Conservation (phyloP, 2,888 invertebrate species). For the Brenthis hecate region DNA sequence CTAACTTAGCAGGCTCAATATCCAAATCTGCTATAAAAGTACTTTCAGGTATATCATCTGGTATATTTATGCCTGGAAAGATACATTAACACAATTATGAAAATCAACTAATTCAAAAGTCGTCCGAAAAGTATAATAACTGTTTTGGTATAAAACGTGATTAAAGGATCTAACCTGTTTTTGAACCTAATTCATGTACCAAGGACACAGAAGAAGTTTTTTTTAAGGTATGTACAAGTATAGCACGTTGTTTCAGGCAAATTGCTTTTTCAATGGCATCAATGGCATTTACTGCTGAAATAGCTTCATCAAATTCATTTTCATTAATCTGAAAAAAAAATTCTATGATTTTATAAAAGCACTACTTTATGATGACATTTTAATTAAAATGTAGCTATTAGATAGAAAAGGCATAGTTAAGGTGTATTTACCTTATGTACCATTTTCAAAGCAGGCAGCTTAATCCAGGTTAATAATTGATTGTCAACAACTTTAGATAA, state of each 20-base stretch:
- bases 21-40: conserved; percentile 42
- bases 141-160: not conserved
- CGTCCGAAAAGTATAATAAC: too few relatives aligned
- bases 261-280: conserved; percentile 26
- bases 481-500: conserved; percentile 4
- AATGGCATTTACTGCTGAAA: conserved; percentile 12
- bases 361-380: too few relatives aligned
- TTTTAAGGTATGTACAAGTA: conserved; percentile 5
- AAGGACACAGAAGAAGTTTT: conserved; percentile 1
- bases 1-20: conserved; percentile 34
- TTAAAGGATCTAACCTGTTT: conserved; percentile 10
- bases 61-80: conserved; percentile 39
- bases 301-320: not conserved
- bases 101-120: not conserved
- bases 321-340: not conserved
- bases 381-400: too few relatives aligned
- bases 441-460: conserved; percentile 20
- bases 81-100: not conserved
- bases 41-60: conserved; percentile 28
- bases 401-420: not conserved
- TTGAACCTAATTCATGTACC: conserved; percentile 18
- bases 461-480: conserved; percentile 13
- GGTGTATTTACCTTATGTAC: conserved; percentile 1
- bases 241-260: conserved; percentile 19
- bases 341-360: too few relatives aligned